Percentiles rank a stretch among this genome's conserved stretches.
phyloP scores from a whole-genome alignment of 2,797 vertebrate genomes.

The Benthosema pterotum region DNA sequence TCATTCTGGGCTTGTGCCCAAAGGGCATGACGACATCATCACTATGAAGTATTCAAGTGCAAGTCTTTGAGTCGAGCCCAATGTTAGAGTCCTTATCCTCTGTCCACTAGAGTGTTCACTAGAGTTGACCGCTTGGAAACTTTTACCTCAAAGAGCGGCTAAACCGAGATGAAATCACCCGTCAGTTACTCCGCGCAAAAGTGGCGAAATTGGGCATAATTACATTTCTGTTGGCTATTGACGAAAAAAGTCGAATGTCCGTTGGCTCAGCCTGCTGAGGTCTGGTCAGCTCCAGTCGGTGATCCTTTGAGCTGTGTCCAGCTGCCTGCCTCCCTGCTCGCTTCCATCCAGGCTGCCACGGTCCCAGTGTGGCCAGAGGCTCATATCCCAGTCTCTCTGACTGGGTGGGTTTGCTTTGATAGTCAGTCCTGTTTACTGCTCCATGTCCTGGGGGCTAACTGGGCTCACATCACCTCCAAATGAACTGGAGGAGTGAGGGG shows the following conservation, averaged over 20 bases:
- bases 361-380: constrained; percentile 60
- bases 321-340: constrained; percentile 33
- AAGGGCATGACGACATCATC: too few species aligned
- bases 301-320: constrained; percentile 49
- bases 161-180: constrained; percentile 41
- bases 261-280: constrained; percentile 49
- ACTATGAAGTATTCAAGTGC: too few species aligned
- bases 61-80: too few species aligned
- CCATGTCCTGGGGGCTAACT: constrained; percentile 69
- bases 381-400: constrained; percentile 77
- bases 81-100: too few species aligned
- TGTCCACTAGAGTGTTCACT: too few species aligned
- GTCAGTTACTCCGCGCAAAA: constrained; percentile 30
- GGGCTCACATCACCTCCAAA: constrained; percentile 78
- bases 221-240: constrained; percentile 34
- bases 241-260: constrained; percentile 44
- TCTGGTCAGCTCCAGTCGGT: constrained; percentile 48
- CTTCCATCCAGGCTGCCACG: constrained; percentile 31
- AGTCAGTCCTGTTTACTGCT: constrained; percentile 78
- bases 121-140: too few species aligned
- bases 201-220: constrained; percentile 41
- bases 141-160: constrained; percentile 14
- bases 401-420: constrained; percentile 77
- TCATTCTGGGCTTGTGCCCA: too few species aligned
- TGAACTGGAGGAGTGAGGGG: constrained; percentile 78